Percentiles rank a stretch among this genome's conserved stretches.
Conservation (phyloP, 2,113 vertebrate genomes). For the Corvus hawaiiensis region DNA sequence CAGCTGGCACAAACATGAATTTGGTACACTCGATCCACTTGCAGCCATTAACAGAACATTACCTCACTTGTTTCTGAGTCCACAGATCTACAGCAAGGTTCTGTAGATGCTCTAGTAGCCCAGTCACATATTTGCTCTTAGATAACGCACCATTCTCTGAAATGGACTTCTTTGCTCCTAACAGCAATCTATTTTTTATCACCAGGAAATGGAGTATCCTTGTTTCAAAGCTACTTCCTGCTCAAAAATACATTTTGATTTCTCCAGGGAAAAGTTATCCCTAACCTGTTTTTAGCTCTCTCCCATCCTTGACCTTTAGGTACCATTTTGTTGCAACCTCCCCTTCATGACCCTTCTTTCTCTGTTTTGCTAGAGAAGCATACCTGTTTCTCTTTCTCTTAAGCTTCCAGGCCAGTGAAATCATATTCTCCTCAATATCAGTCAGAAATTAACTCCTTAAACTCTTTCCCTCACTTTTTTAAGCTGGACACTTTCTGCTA, state of each 20-base stretch:
- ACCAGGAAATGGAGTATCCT: slow-evolving; percentile 39
- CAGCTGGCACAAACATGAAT: not conserved
- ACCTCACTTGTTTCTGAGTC: not conserved
- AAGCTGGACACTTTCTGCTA: not conserved
- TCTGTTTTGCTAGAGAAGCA: not conserved
- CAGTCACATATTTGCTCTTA: not conserved
- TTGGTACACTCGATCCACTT: not conserved
- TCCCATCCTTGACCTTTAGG: slow-evolving; percentile 48
- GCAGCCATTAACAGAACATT: not conserved
- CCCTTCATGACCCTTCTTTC: not conserved
- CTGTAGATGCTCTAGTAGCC: not conserved
- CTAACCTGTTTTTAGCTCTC: slow-evolving; percentile 22
- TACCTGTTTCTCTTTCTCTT: not conserved
- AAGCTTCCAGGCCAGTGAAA: not conserved
- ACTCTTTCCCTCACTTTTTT: not conserved
- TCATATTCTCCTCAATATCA: not conserved
- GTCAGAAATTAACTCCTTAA: not conserved
- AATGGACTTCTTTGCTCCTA: not conserved
- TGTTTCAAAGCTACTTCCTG: slow-evolving; percentile 52
- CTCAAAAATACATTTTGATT: slow-evolving; percentile 40
- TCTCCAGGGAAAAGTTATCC: slow-evolving; percentile 26
- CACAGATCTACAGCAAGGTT: not conserved
- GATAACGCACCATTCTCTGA: not conserved
- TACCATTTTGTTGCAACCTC: not conserved
- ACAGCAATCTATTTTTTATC: slow-evolving; percentile 29